Conservation (phyloP, 2,113 vertebrate genomes). For the Dasyurus viverrinus region DNA sequence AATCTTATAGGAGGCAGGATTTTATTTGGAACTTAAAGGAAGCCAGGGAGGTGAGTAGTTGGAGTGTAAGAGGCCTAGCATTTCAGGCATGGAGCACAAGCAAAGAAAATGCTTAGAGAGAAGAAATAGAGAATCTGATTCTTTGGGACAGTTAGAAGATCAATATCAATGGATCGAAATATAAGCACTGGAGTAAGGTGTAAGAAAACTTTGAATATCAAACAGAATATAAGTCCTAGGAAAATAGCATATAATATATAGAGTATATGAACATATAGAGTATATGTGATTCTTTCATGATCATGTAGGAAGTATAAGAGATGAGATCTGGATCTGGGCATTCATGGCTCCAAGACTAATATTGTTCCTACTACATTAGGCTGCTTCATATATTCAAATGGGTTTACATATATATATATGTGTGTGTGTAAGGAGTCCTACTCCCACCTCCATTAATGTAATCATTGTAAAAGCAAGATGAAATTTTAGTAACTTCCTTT, state of each 20-base stretch:
- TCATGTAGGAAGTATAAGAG: neutral
- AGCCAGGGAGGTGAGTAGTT: no score
- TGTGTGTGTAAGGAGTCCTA: no score
- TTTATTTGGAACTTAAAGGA: no score
- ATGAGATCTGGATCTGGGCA: neutral
- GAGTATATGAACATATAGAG: neutral
- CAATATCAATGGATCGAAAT: neutral
- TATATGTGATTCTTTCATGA: neutral
- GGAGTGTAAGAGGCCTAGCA: no score
- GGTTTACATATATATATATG: neutral
- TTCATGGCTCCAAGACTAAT: neutral
- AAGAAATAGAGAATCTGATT: no score
- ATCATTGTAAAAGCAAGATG: neutral
- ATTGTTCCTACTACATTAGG: neutral
- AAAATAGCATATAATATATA: neutral
- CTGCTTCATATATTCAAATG: neutral
- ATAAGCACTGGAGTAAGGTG: neutral
- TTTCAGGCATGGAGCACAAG: no score
- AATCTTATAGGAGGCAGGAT: no score
- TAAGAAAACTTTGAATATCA: no score
- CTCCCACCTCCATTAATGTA: no score
- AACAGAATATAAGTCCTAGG: neutral
- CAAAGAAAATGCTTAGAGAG: no score
- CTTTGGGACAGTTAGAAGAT: no score
- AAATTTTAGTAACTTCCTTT: neutral